Conservation (phyloP, 2,888 invertebrate species). For the Tetanocera ferruginea region DNA sequence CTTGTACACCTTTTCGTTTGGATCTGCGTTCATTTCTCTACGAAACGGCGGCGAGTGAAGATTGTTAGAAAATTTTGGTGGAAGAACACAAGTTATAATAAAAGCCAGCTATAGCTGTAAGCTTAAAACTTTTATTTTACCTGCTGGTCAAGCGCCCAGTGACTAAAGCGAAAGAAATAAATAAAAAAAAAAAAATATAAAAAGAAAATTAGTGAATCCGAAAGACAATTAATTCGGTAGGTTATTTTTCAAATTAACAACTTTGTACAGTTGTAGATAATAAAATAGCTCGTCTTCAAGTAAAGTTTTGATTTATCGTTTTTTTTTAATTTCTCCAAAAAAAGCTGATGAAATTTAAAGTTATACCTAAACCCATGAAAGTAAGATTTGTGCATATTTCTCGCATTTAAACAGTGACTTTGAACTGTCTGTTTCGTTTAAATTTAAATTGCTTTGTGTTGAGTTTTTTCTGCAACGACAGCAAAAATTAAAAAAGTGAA, state of each 20-base stretch:
- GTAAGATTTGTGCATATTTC: background rate
- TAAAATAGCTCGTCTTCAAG: too few relatives aligned
- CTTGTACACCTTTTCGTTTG: constrained; percentile 43
- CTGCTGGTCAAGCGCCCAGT: background rate
- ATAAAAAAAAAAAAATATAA: constrained; percentile 13
- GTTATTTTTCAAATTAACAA: background rate
- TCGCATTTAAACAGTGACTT: background rate
- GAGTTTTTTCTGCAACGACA: background rate
- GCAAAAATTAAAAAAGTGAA: background rate
- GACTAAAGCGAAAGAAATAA: constrained; percentile 3
- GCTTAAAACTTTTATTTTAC: background rate
- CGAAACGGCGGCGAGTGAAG: constrained; percentile 62
- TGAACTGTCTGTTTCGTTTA: background rate
- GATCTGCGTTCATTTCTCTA: constrained; percentile 63
- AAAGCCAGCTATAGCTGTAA: background rate
- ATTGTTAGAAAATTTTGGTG: constrained; percentile 58
- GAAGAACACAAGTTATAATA: constrained; percentile 42
- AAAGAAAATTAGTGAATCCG: background rate
- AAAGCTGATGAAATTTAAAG: background rate
- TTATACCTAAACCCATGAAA: background rate
- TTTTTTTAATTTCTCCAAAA: background rate
- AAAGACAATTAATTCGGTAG: constrained; percentile 14
- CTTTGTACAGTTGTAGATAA: too few relatives aligned
- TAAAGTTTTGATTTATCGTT: background rate
- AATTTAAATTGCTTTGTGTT: too few relatives aligned